These are phyloP conservation scores for Magallana nippona DNA, from an alignment of 2,888 invertebrate genomes.

Conservation along the genomic window DNA sequence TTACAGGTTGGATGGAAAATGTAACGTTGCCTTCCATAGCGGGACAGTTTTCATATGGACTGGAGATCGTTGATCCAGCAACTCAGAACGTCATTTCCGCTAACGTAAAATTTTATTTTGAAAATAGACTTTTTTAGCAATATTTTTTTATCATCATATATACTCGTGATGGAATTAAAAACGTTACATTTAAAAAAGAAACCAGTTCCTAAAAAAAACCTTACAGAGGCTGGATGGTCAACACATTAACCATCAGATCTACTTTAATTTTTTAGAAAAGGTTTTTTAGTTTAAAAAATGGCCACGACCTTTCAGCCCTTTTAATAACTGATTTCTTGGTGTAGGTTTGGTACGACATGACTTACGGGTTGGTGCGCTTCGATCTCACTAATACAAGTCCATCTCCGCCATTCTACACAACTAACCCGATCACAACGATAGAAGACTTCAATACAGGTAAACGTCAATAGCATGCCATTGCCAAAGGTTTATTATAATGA, in stretches of 20 bases:
- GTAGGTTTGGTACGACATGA: constrained; percentile 64
- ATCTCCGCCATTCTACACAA: constrained; percentile 54
- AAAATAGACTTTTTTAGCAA: not conserved
- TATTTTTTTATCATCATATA: too few relatives aligned
- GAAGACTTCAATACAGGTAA: constrained; percentile 65
- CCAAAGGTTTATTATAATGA: too few relatives aligned
- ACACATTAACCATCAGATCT: too few relatives aligned
- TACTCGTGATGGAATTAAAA: too few relatives aligned
- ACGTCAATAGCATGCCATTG: not conserved
- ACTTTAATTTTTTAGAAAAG: too few relatives aligned
- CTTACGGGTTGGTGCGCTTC: constrained; percentile 61
- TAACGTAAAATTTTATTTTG: constrained; percentile 52
- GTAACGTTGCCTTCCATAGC: constrained; percentile 59
- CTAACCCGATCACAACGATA: constrained; percentile 59
- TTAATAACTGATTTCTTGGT: not conserved
- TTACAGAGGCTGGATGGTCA: too few relatives aligned
- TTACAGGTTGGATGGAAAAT: constrained; percentile 54
- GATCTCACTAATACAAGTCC: constrained; percentile 58
- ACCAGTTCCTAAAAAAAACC: too few relatives aligned
- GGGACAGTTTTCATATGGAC: constrained; percentile 64
- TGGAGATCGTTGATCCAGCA: constrained; percentile 61
- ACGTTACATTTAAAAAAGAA: too few relatives aligned
- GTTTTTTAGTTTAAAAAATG: too few relatives aligned
- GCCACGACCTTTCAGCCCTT: too few relatives aligned
- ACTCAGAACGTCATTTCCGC: constrained; percentile 51